Evolutionary conservation across 2,888 invertebrate species (phyloP).

Genomic region (Heliconius erato): DNA sequence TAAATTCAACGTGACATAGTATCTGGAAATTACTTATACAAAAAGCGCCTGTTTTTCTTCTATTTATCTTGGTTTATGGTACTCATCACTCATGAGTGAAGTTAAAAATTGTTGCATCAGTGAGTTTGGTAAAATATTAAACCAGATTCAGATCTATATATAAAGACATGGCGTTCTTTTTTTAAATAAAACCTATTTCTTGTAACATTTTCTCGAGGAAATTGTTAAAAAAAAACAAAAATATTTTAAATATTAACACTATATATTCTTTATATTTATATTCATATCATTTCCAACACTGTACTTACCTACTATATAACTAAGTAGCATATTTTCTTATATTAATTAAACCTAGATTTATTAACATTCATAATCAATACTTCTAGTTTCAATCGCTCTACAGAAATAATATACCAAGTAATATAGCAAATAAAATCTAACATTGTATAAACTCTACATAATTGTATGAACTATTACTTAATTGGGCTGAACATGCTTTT

Average conservation of each 20-base stretch:
- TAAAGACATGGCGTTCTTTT: too few relatives aligned
- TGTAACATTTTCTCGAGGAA: too few relatives aligned
- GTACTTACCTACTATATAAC: not conserved
- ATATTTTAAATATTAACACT: too few relatives aligned
- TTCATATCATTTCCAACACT: too few relatives aligned
- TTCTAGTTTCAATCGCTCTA: not conserved
- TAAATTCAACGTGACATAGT: not conserved
- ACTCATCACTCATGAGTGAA: too few relatives aligned
- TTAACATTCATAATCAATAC: not conserved
- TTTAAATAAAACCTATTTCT: too few relatives aligned
- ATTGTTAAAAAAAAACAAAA: too few relatives aligned
- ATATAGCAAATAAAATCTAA: not conserved
- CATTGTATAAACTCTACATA: conserved; percentile 16
- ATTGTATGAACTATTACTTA: conserved; percentile 16
- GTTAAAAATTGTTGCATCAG: too few relatives aligned
- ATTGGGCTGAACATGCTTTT: conserved; percentile 24
- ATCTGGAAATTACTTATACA: not conserved
- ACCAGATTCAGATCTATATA: too few relatives aligned
- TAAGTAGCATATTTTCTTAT: not conserved
- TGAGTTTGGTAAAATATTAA: too few relatives aligned
- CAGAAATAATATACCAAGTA: not conserved
- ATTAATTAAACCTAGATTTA: not conserved
- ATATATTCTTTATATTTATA: too few relatives aligned
- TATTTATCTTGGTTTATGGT: too few relatives aligned
- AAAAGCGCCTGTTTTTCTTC: not conserved